Conservation (phyloP, 2,888 invertebrate genomes). For the Temnothorax ravouxi region DNA sequence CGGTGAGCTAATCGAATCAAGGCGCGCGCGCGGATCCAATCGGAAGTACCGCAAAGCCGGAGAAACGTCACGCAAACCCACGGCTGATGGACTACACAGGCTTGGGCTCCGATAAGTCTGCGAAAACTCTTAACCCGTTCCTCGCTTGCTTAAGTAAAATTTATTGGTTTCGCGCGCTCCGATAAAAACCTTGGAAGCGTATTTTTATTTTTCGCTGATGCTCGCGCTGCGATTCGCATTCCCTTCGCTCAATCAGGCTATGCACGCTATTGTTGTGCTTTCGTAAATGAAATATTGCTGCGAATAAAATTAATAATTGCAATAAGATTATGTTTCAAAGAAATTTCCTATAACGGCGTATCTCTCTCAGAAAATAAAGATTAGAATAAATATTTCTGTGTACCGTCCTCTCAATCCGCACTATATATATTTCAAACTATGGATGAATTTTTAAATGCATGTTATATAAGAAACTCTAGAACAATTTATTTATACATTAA, state of each 20-base stretch:
- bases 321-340: background rate
- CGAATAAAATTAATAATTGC: constrained; percentile 36
- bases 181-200: constrained; percentile 28
- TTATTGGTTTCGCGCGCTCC: constrained; percentile 45
- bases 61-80: constrained; percentile 57
- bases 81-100: constrained; percentile 48
- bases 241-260: background rate
- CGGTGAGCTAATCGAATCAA: constrained; percentile 55
- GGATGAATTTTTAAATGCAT: too few species aligned
- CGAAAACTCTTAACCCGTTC: constrained; percentile 14
- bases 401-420: background rate
- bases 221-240: constrained; percentile 6
- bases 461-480: too few species aligned
- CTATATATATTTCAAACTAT: background rate
- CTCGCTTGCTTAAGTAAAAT: constrained; percentile 37
- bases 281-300: constrained; percentile 8
- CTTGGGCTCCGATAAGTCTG: constrained; percentile 38
- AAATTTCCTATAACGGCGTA: background rate
- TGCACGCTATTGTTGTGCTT: background rate
- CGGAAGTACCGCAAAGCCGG: constrained; percentile 5
- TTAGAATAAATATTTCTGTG: background rate
- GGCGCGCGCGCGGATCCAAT: constrained; percentile 37
- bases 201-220: constrained; percentile 17
- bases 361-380: background rate
- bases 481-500: too few species aligned